Conservation (phyloP, 2,888 invertebrate species). For the Agrotis puta region DNA sequence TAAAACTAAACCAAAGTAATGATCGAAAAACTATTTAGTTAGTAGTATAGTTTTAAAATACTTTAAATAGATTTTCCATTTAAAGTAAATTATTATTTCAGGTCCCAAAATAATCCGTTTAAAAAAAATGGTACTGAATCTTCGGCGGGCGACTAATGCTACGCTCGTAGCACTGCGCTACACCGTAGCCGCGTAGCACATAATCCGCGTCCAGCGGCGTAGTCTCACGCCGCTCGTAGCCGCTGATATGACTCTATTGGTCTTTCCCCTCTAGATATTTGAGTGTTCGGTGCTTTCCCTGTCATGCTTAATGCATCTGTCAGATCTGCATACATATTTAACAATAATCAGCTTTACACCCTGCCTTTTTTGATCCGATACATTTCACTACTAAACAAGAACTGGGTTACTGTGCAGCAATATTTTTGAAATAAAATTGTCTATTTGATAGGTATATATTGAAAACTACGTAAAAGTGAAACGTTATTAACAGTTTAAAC, state of each 20-base stretch:
- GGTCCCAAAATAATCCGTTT: conserved; percentile 23
- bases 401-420: conserved; percentile 13
- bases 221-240: conserved; percentile 84
- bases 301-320: conserved; percentile 87
- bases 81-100: conserved; percentile 1
- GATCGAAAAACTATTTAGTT: conserved; percentile 56
- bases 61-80: not conserved
- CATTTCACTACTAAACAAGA: conserved; percentile 18
- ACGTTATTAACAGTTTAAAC: conserved; percentile 51
- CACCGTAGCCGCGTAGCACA: conserved; percentile 85
- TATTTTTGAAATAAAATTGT: not conserved
- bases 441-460: not conserved
- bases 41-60: conserved; percentile 2
- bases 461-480: conserved; percentile 11
- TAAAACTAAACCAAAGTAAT: conserved; percentile 56
- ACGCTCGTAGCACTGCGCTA: conserved; percentile 83
- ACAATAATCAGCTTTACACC: conserved; percentile 77
- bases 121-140: conserved; percentile 45
- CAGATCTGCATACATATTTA: conserved; percentile 80
- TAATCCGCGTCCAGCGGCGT: conserved; percentile 87
- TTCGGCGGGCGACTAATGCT: conserved; percentile 71
- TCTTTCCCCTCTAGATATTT: conserved; percentile 70
- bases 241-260: conserved; percentile 83
- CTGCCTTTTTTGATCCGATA: conserved; percentile 51
- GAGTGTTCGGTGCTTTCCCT: conserved; percentile 64